Conservation (phyloP, 2,888 invertebrate genomes). For the Conops quadrifasciatus region DNA sequence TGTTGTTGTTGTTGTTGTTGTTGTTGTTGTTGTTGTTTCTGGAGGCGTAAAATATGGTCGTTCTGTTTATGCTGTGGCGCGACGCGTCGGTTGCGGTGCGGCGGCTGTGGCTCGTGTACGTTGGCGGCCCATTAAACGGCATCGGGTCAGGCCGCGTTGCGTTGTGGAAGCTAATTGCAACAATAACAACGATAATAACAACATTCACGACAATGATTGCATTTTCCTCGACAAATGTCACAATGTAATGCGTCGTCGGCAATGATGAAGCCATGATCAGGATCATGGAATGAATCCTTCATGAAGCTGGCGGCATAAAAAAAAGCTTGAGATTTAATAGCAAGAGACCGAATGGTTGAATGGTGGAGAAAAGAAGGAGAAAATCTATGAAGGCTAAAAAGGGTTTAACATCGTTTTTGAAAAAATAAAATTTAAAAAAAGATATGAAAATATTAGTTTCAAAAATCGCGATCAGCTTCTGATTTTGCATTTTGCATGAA, state of each 20-base stretch:
- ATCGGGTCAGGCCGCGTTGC: too few relatives aligned
- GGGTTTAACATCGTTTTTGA: too few relatives aligned
- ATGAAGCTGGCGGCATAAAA: too few relatives aligned
- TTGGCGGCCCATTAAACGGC: not conserved
- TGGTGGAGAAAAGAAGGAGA: too few relatives aligned
- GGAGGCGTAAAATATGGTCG: not conserved
- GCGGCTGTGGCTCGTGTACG: slow-evolving; percentile 34
- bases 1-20: not conserved
- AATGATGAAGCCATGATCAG: not conserved
- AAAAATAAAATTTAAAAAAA: too few relatives aligned
- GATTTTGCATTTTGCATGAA: too few relatives aligned
- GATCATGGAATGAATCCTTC: not conserved
- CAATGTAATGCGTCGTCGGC: not conserved
- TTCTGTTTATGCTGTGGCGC: slow-evolving; percentile 8
- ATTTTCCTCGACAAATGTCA: too few relatives aligned
- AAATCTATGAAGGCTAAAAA: too few relatives aligned
- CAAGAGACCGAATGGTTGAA: too few relatives aligned
- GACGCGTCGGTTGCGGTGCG: slow-evolving; percentile 25
- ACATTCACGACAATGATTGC: not conserved
- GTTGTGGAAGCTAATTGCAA: slow-evolving; percentile 24
- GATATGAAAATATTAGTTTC: too few relatives aligned
- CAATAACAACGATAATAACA: slow-evolving; percentile 6
- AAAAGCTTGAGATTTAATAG: too few relatives aligned
- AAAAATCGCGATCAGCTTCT: too few relatives aligned
- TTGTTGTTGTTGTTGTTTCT: not conserved